phyloP scores from a whole-genome alignment of 2,797 vertebrate genomes.

The Thamnophis elegans region DNA sequence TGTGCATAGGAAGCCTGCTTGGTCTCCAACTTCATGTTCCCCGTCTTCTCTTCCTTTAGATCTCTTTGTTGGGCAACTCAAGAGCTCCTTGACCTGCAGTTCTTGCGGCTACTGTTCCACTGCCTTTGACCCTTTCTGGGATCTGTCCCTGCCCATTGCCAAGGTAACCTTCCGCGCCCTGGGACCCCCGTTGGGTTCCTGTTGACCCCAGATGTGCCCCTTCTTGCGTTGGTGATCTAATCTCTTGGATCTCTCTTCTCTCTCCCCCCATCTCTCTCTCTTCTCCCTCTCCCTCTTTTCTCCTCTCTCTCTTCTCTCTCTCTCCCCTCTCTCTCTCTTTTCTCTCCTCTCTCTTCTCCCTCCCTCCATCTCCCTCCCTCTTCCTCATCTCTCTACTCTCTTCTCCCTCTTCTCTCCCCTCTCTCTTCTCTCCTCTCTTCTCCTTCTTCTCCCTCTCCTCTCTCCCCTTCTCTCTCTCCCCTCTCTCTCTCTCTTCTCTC shows the following conservation, averaged over 20 bases:
- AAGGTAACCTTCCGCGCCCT: conserved; percentile 72
- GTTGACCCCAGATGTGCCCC: not conserved
- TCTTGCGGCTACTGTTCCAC: conserved; percentile 92
- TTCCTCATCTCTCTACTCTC: too few species aligned
- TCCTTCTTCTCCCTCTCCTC: conserved; percentile 24
- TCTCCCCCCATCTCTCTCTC: rapidly evolving
- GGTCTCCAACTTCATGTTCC: not conserved
- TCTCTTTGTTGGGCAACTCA: conserved; percentile 93
- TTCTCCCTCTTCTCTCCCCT: not conserved
- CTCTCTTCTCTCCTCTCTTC: not conserved
- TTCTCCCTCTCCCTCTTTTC: too few species aligned
- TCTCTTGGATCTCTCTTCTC: not conserved
- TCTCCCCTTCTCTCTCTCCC: not conserved
- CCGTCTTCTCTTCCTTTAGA: conserved; percentile 70
- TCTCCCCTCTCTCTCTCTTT: too few species aligned
- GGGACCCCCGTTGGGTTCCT: rapidly evolving
- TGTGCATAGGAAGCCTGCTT: not conserved
- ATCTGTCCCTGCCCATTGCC: conserved; percentile 90
- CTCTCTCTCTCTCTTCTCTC: too few species aligned
- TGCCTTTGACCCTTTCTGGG: conserved; percentile 96
- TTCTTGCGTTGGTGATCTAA: not conserved
- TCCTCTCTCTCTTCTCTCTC: not conserved
- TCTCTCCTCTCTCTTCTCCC: too few species aligned
- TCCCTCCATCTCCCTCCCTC: too few species aligned
- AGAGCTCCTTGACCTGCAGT: conserved; percentile 90